Evolutionary conservation across 2,888 invertebrate species (phyloP), one percentile per base, ranked within the genome.

Genomic region (Trypoxylon attenuatum): DNA sequence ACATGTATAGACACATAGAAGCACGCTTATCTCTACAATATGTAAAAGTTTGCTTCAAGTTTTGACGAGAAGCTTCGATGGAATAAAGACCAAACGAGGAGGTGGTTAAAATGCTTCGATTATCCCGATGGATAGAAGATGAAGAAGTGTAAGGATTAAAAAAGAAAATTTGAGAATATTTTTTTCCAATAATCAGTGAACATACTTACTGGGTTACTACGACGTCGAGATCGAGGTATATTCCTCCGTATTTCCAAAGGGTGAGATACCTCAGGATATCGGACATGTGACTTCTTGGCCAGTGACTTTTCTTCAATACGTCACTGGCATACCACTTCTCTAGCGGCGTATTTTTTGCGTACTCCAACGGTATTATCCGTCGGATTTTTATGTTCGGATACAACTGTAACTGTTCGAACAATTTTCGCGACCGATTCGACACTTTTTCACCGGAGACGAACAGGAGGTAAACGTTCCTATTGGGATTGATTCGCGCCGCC

Each of bases 211-310:
- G 84, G 16, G 90, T 89, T 2, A 94, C 90, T 10, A 95, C 88
- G 1, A 94, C 90, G 82, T 95, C 94, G 70, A 93, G 87, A 77
- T 95, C 94, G 51, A 95, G 84, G 81, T 94, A 94, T 49, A 94
- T 91, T 0, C 95, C 95, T 8, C 94, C 93, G 83, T 90, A 94
- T 80, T 92, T 94, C 89, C 92, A 94, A 2, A 95, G 85, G 0
- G 92, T 91, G 45, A 92, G 78, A 77, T 90, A 92, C 69, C 93
- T 87, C 10, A 93, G 85, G 1, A 92, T 87, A 78, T 93, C 93
- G 45, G 91, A 91, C 42, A 91, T 90, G 76, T 93, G 92, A 22
- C 89, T 89, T 39, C 87, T 87, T 0, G 90, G 89, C 88, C 91
- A 92, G 1, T 79, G 73, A 22, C 91, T 91, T 1, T 81, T 82